Conservation (phyloP, 2,888 invertebrate species). For the Notocelia uddmanniana region DNA sequence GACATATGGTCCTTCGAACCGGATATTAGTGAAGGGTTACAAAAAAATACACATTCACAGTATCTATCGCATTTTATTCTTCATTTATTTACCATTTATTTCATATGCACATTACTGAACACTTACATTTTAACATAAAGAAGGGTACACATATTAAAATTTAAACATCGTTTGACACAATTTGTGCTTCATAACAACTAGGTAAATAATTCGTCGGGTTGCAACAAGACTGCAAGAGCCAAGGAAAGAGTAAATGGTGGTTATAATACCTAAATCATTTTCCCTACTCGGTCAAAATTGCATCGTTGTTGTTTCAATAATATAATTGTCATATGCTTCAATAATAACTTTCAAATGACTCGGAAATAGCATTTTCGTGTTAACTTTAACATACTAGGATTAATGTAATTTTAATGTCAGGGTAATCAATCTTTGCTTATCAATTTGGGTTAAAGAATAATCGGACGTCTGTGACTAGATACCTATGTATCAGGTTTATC, state of each 20-base stretch:
- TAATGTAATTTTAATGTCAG: slow-evolving; percentile 15
- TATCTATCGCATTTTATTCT: slow-evolving; percentile 69
- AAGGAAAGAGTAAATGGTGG: too few species aligned
- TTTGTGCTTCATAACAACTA: slow-evolving; percentile 47
- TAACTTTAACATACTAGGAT: background rate
- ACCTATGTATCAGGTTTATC: slow-evolving; percentile 23
- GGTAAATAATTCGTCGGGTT: background rate
- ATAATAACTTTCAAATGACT: too few species aligned
- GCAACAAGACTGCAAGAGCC: too few species aligned
- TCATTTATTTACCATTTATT: slow-evolving; percentile 63
- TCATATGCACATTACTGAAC: slow-evolving; percentile 66
- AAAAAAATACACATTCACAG: slow-evolving; percentile 65
- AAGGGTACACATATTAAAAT: slow-evolving; percentile 49
- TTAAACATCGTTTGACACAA: slow-evolving; percentile 47
- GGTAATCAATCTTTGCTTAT: slow-evolving; percentile 37
- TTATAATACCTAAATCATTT: too few species aligned
- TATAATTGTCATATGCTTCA: background rate
- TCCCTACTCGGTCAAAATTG: too few species aligned
- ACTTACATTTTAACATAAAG: slow-evolving; percentile 52
- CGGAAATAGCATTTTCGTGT: background rate
- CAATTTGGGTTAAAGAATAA: slow-evolving; percentile 34
- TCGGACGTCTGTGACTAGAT: background rate
- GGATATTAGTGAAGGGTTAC: slow-evolving; percentile 1
- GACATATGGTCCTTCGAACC: background rate
- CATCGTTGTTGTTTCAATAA: background rate